Base-by-base conservation (phyloP, 2,113 vertebrate genomes). In the Phodopus roborovskii region DNA sequence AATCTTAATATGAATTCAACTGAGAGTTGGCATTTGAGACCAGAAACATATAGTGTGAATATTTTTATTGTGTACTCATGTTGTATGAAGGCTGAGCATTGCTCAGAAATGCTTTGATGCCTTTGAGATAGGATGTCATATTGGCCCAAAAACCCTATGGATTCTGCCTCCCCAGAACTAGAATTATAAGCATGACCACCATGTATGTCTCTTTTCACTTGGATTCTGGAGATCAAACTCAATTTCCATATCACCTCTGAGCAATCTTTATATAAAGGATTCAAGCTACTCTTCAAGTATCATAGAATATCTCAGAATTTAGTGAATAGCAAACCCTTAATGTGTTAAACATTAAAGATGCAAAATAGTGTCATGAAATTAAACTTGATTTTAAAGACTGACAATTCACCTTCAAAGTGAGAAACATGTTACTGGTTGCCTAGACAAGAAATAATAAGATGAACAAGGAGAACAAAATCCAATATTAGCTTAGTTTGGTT, bases 11-110 rank as follows among this genome's bases (percentile, higher is more conserved):
- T 77, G 71, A 91, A 60, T 85, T 74, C 19, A 85, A 89, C 50
- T 92, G 94, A 56, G 79, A 83, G 48, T 15, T 91, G 56, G 58
- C 50, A n/a, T 88, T 84, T 92, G 62, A 92, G 36, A 89, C 39
- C 28, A 53, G 17, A 30, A 68, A 1, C 24, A 85, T 74, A 74
- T 36, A 68, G 2, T 74, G 39, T 74, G 73, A 74, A 26, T 74
- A 74, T 26, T 74, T 42, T 42, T n/a, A 4, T 42, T 74, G 39
- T 74, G 24, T 74, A 45, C 1, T 5, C 73, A 74, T 45, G 39
- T 24, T 24, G 73, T 42, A 39, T 39, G n/a, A 8, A 39, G n/a
- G 19, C n/a, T 36, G 19, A 16, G n/a, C n/a, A n/a, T n/a, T 71
- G 7, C 70, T 39, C 36, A 39, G 70, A 73, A 39, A 73, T 33